phyloP scores from a whole-genome alignment of 1,140 invertebrate species.

The Neuroterus valhalla region DNA sequence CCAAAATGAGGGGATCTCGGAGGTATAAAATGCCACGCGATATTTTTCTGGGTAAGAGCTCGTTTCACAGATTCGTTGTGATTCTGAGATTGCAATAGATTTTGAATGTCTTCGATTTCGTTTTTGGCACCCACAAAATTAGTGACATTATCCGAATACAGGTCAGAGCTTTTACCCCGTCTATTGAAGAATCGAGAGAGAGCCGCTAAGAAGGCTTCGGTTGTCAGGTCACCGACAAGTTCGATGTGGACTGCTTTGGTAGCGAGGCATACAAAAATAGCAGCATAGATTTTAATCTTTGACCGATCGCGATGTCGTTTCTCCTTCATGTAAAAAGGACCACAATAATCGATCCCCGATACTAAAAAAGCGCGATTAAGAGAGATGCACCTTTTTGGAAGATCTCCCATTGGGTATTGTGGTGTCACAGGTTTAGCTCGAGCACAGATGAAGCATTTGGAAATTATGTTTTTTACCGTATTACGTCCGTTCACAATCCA shows the following conservation, averaged over 20 bases:
- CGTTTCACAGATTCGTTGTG: not conserved
- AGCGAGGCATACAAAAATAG: conserved; percentile 1
- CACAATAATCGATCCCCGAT: conserved; percentile 67
- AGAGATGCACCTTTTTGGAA: conserved; percentile 56
- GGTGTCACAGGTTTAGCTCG: conserved; percentile 38
- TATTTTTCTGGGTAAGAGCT: not conserved
- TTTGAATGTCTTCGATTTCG: conserved; percentile 2
- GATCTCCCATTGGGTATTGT: conserved; percentile 60
- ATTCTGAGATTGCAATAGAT: not conserved
- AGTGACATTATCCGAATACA: conserved; percentile 21
- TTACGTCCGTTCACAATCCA: conserved; percentile 48
- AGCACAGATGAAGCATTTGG: conserved; percentile 48
- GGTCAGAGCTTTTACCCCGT: not conserved
- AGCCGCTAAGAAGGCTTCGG: conserved; percentile 13
- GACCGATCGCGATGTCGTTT: not conserved
- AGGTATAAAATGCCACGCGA: conserved; percentile 18
- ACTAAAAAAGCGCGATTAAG: conserved; percentile 59
- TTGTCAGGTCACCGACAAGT: conserved; percentile 2
- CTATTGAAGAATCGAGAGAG: conserved; percentile 9
- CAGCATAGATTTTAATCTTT: not conserved
- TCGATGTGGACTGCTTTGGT: conserved; percentile 16
- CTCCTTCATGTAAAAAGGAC: conserved; percentile 61
- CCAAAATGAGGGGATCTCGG: not conserved
- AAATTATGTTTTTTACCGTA: conserved; percentile 46
- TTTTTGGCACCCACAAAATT: conserved; percentile 30